These are phyloP conservation scores for Protonemura montana DNA, from an alignment of 2,888 invertebrate species.

Conservation along the genomic window DNA sequence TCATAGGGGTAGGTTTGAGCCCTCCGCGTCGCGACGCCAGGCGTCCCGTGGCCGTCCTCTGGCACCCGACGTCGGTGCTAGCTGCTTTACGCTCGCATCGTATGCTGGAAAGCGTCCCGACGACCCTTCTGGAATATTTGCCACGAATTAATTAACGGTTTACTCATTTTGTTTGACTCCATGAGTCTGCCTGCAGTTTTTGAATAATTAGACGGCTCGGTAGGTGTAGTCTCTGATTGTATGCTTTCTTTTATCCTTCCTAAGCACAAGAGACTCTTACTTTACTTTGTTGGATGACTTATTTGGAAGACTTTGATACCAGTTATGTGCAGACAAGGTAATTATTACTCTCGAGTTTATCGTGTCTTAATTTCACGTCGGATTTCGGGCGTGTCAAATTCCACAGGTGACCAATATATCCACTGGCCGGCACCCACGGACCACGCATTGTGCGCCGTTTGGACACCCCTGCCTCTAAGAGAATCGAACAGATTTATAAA, in stretches of 20 bases:
- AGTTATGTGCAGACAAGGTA: background rate
- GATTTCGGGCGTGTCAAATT: background rate
- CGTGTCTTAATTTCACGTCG: background rate
- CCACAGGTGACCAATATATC: slow-evolving; percentile 1
- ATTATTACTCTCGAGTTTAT: background rate
- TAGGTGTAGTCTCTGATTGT: background rate
- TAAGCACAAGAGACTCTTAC: background rate
- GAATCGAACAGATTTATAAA: background rate
- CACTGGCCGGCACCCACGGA: background rate
- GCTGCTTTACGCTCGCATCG: background rate
- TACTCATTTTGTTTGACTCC: background rate
- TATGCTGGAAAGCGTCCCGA: background rate
- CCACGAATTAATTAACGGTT: background rate
- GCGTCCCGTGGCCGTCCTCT: background rate
- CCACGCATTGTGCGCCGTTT: background rate
- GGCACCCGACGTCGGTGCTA: background rate
- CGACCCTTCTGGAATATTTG: background rate
- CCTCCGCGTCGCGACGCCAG: background rate
- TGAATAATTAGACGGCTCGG: background rate
- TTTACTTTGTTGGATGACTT: background rate
- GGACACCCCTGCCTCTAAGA: background rate
- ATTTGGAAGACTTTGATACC: background rate
- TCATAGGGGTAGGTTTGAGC: background rate
- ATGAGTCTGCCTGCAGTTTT: background rate
- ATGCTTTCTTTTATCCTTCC: background rate